Conservation (phyloP, 2,888 invertebrate species). For the Drosophila formosana region DNA sequence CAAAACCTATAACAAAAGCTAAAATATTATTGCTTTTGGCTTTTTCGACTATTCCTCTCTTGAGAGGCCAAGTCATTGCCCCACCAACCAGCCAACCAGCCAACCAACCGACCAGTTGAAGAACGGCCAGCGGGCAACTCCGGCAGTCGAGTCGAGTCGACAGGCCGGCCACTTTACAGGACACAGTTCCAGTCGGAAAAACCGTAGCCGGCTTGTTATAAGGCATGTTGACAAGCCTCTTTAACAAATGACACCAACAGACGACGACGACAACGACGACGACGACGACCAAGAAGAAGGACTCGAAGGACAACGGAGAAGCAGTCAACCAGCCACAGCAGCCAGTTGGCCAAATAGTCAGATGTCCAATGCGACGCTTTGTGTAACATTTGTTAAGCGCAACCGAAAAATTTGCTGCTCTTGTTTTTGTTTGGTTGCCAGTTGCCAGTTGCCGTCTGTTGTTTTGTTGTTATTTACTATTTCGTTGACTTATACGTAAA, state of each 20-base stretch:
- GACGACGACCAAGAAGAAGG: slow-evolving; percentile 27
- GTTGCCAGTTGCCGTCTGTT: slow-evolving; percentile 57
- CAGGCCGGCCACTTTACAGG: slow-evolving; percentile 56
- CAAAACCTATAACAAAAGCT: slow-evolving; percentile 78
- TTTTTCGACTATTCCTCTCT: slow-evolving; percentile 37
- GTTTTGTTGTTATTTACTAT: slow-evolving; percentile 70
- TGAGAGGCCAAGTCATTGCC: slow-evolving; percentile 8
- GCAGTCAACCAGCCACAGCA: slow-evolving; percentile 56
- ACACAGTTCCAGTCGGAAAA: slow-evolving; percentile 51
- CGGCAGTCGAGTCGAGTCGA: background rate
- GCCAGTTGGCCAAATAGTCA: slow-evolving; percentile 67
- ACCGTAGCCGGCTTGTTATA: slow-evolving; percentile 79
- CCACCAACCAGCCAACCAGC: slow-evolving; percentile 2
- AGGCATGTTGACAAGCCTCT: slow-evolving; percentile 84
- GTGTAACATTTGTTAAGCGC: slow-evolving; percentile 76
- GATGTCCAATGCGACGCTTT: slow-evolving; percentile 49
- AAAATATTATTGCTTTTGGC: slow-evolving; percentile 76
- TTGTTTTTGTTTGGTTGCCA: slow-evolving; percentile 61
- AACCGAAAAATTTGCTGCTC: slow-evolving; percentile 73
- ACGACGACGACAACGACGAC: slow-evolving; percentile 58
- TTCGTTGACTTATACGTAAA: slow-evolving; percentile 62
- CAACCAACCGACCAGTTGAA: background rate
- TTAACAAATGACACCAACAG: slow-evolving; percentile 84
- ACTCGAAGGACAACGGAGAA: slow-evolving; percentile 56
- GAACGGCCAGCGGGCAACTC: too few species aligned